phyloP scores from a whole-genome alignment of 2,113 vertebrate genomes.

The Pelobates fuscus region DNA sequence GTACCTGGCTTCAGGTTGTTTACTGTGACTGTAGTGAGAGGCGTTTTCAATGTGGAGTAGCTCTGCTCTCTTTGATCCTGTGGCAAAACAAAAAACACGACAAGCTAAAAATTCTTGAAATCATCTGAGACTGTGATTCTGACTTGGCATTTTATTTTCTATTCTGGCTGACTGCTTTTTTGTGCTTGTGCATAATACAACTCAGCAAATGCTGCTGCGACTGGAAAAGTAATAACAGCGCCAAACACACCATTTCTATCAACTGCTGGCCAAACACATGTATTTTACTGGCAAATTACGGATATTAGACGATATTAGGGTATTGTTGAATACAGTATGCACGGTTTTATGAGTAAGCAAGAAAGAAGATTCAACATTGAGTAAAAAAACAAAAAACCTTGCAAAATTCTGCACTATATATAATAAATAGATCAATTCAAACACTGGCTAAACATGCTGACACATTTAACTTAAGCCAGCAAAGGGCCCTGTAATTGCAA shows the following conservation, averaged over 20 bases:
- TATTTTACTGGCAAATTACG: slow-evolving; percentile 15
- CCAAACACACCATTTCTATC: background rate
- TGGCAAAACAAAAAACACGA: background rate
- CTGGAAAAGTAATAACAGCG: slow-evolving; percentile 1
- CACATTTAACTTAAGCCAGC: no score
- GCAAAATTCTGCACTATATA: no score
- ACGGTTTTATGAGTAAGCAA: slow-evolving; percentile 14
- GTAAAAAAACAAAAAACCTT: background rate
- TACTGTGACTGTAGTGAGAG: slow-evolving; percentile 81
- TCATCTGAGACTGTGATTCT: background rate
- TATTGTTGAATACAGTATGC: slow-evolving; percentile 4
- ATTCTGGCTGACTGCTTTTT: slow-evolving; percentile 6
- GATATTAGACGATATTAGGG: background rate
- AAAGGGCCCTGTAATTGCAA: no score
- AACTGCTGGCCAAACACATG: background rate
- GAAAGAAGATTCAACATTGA: slow-evolving; percentile 32
- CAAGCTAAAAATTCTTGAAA: background rate
- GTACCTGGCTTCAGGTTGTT: slow-evolving; percentile 92
- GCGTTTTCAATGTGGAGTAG: slow-evolving; percentile 91
- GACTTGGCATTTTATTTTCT: background rate
- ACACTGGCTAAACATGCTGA: no score
- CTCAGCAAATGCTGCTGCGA: background rate
- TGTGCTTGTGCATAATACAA: background rate
- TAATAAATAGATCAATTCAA: no score
- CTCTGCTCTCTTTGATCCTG: slow-evolving; percentile 93